These are phyloP conservation scores for Spodoptera exigua DNA, from an alignment of 2,888 invertebrate genomes.

Conservation along the genomic window DNA sequence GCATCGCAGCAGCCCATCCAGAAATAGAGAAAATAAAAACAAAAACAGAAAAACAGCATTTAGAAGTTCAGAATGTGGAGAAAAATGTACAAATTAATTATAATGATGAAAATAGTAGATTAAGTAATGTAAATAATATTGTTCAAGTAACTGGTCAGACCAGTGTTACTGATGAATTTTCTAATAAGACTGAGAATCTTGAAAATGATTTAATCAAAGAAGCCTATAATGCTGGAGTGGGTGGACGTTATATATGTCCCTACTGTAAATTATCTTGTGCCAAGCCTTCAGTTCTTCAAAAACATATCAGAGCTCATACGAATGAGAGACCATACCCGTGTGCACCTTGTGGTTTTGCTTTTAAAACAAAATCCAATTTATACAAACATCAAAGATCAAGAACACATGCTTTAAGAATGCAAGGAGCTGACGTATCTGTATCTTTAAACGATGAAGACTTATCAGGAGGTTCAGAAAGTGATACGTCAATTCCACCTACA, in stretches of 20 bases:
- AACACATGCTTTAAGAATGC: slow-evolving; percentile 91
- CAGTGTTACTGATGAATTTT: slow-evolving; percentile 88
- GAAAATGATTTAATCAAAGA: slow-evolving; percentile 88
- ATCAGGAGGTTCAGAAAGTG: slow-evolving; percentile 90
- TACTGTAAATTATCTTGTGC: slow-evolving; percentile 97
- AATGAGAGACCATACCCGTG: slow-evolving; percentile 98
- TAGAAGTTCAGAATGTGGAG: slow-evolving; percentile 70
- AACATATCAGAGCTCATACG: slow-evolving; percentile 98
- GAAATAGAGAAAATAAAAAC: slow-evolving; percentile 85
- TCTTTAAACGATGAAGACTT: slow-evolving; percentile 89
- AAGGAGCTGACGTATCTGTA: slow-evolving; percentile 88
- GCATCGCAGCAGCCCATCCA: slow-evolving; percentile 84
- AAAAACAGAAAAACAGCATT: slow-evolving; percentile 69
- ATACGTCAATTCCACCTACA: slow-evolving; percentile 83
- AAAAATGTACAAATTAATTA: slow-evolving; percentile 89
- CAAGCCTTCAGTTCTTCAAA: slow-evolving; percentile 97
- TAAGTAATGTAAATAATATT: slow-evolving; percentile 86
- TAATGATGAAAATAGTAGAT: slow-evolving; percentile 83
- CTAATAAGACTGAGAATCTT: slow-evolving; percentile 88
- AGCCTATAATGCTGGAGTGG: slow-evolving; percentile 79
- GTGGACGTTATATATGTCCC: slow-evolving; percentile 94
- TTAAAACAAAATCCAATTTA: slow-evolving; percentile 97
- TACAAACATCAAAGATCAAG: slow-evolving; percentile 96
- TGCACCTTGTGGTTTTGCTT: slow-evolving; percentile 96
- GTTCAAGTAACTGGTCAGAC: slow-evolving; percentile 87